phyloP scores from a whole-genome alignment of 2,797 vertebrate species.

The Molossus molossus region DNA sequence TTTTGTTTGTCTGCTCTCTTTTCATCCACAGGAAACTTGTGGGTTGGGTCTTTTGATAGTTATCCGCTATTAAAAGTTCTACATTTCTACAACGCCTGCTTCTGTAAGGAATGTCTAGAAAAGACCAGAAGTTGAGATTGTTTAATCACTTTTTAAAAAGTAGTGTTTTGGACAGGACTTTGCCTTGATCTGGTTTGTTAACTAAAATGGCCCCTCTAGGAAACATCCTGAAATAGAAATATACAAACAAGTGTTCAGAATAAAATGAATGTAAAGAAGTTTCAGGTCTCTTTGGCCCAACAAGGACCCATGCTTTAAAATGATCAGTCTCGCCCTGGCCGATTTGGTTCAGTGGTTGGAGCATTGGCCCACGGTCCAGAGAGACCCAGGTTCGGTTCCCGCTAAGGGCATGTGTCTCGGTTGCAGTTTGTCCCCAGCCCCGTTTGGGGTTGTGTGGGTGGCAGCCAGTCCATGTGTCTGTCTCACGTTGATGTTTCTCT shows the following conservation, averaged over 20 bases:
- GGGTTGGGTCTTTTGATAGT: conserved; percentile 79
- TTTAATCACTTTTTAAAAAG: background rate
- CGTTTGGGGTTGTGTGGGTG: too few relatives aligned
- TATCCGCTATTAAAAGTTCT: conserved; percentile 76
- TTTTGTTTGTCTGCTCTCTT: conserved; percentile 51
- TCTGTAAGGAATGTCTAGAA: conserved; percentile 58
- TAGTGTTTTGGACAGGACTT: background rate
- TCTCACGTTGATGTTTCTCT: too few relatives aligned
- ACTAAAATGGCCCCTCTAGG: conserved; percentile 1
- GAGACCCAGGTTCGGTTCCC: too few relatives aligned
- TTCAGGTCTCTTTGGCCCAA: background rate
- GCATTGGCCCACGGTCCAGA: too few relatives aligned
- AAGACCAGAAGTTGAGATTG: conserved; percentile 20
- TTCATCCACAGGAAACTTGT: conserved; percentile 83
- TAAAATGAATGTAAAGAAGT: conserved; percentile 7
- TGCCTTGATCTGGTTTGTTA: conserved; percentile 34
- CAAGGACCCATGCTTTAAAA: background rate
- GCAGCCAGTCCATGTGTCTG: too few relatives aligned
- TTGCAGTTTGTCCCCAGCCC: too few relatives aligned
- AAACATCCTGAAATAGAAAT: background rate
- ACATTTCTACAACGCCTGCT: background rate
- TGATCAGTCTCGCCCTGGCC: background rate
- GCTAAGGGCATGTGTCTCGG: too few relatives aligned
- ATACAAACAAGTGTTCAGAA: background rate
- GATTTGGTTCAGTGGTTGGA: too few relatives aligned